Percentiles rank a stretch among this genome's conserved stretches.
These are phyloP conservation scores for Anoplophora glabripennis DNA, from an alignment of 1,140 invertebrate genomes.

Conservation along the genomic window DNA sequence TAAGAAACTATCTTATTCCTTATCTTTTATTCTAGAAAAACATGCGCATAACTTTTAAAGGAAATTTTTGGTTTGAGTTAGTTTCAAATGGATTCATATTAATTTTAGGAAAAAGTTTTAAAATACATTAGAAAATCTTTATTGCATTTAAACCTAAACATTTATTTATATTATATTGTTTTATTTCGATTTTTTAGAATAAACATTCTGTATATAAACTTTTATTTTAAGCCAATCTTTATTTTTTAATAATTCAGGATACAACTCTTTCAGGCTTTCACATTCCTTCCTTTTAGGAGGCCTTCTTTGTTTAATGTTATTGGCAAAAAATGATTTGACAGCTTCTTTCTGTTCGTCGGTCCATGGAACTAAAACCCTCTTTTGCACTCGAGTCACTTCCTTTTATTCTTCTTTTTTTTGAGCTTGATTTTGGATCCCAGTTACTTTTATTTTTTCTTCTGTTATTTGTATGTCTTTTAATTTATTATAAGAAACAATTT, in stretches of 20 bases:
- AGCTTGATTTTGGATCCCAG: no score
- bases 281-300: constrained; percentile 8
- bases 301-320: constrained; percentile 7
- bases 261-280: background rate
- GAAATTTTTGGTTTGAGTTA: no score
- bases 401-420: background rate
- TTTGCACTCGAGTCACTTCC: background rate
- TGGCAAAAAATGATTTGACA: constrained; percentile 5
- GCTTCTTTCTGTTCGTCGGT: constrained; percentile 3
- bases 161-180: no score
- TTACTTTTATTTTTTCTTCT: no score
- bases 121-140: no score
- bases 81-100: no score
- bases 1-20: no score
- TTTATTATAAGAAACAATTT: background rate
- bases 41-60: no score
- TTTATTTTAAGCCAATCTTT: constrained; percentile 15
- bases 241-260: background rate
- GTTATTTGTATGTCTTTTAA: background rate
- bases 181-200: no score
- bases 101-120: no score
- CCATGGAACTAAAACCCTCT: background rate
- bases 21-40: no score
- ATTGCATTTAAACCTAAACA: no score
- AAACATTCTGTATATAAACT: constrained; percentile 1